phyloP scores from a whole-genome alignment of 2,113 vertebrate genomes.

The Noturus placidus region DNA sequence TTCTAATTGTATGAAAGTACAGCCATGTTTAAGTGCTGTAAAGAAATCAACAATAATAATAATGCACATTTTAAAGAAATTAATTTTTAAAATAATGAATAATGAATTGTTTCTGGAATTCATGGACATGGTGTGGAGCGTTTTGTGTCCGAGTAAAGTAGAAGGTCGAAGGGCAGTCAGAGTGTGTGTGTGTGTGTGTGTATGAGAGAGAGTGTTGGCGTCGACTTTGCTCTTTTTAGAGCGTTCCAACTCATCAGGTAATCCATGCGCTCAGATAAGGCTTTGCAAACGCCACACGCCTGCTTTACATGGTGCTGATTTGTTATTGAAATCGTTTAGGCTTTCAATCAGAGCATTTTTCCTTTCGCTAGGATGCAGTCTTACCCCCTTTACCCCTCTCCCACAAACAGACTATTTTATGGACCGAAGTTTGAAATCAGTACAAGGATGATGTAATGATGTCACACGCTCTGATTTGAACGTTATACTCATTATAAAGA shows the following conservation, averaged over 20 bases:
- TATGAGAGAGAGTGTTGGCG: background rate
- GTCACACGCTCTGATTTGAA: background rate
- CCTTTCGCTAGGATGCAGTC: background rate
- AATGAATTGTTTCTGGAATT: background rate
- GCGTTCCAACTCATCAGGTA: constrained; percentile 62
- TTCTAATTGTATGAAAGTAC: too few species aligned
- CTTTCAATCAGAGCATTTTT: background rate
- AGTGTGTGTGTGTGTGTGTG: background rate
- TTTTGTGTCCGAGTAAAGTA: background rate
- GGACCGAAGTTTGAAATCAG: background rate
- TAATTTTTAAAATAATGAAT: background rate
- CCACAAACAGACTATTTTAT: too few species aligned
- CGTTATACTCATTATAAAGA: background rate
- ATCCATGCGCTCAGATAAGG: constrained; percentile 61
- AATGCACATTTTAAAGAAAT: background rate
- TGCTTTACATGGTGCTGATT: constrained; percentile 2
- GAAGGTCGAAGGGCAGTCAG: background rate
- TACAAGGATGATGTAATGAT: background rate
- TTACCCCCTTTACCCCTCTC: too few species aligned
- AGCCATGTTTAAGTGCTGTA: background rate
- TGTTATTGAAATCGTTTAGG: background rate
- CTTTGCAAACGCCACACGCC: constrained; percentile 50
- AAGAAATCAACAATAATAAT: background rate
- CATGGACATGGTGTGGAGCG: background rate
- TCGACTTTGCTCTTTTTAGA: constrained; percentile 62